These are phyloP conservation scores for Hassar affinis DNA, from an alignment of 2,113 vertebrate genomes.

Conservation along the genomic window DNA sequence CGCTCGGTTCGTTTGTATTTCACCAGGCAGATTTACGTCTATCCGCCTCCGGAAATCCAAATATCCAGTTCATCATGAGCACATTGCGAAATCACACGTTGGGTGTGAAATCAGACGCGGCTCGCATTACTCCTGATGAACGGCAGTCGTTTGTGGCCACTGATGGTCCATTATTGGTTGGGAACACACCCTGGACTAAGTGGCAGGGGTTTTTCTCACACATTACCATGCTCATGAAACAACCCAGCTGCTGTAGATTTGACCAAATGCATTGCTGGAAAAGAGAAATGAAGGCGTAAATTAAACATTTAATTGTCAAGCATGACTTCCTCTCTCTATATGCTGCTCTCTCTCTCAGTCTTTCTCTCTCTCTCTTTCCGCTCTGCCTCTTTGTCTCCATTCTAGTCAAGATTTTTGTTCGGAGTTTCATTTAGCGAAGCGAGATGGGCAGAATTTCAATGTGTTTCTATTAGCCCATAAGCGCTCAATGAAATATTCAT, in stretches of 20 bases:
- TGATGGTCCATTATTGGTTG: constrained; percentile 63
- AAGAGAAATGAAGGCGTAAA: constrained; percentile 74
- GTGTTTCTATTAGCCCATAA: constrained; percentile 65
- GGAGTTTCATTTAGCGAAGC: constrained; percentile 61
- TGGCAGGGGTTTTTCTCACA: constrained; percentile 57
- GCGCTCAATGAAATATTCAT: constrained; percentile 73
- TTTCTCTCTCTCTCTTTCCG: constrained; percentile 34
- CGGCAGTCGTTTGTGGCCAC: constrained; percentile 58
- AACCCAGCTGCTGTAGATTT: constrained; percentile 64
- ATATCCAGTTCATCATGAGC: neutral
- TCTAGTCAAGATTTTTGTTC: constrained; percentile 58
- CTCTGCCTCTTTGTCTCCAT: constrained; percentile 1
- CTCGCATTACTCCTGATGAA: constrained; percentile 56
- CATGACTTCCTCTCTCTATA: constrained; percentile 55
- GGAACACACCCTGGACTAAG: constrained; percentile 56
- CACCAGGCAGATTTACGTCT: neutral
- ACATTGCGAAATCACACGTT: neutral
- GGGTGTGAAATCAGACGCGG: constrained; percentile 43
- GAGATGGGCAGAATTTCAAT: constrained; percentile 69
- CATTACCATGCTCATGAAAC: constrained; percentile 65
- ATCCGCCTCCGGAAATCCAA: neutral
- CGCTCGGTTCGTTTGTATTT: neutral
- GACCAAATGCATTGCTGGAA: constrained; percentile 67
- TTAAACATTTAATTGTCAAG: constrained; percentile 79
- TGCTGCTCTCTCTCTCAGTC: constrained; percentile 40